Percentiles rank a stretch among this genome's conserved stretches.
phyloP scores from a whole-genome alignment of 2,888 invertebrate genomes.

The Osmoderma eremita region DNA sequence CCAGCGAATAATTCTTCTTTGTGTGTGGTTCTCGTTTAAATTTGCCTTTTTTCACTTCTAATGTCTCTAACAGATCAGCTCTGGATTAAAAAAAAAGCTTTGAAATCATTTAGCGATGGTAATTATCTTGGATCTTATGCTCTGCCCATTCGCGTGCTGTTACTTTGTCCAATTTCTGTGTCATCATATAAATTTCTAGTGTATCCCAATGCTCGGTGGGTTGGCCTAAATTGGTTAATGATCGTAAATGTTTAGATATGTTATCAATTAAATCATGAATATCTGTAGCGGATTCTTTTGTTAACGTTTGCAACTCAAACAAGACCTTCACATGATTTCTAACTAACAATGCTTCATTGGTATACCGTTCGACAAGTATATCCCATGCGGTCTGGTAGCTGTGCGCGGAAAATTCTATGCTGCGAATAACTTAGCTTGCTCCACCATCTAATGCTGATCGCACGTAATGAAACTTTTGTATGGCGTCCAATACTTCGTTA shows the following conservation, averaged over 20 bases:
- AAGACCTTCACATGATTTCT: too few relatives aligned
- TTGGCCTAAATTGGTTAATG: conserved; percentile 20
- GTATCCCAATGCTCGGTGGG: conserved; percentile 34
- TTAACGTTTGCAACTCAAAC: too few relatives aligned
- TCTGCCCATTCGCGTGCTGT: conserved; percentile 33
- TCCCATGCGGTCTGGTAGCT: too few relatives aligned
- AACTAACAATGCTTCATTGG: too few relatives aligned
- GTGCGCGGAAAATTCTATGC: too few relatives aligned
- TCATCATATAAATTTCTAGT: conserved; percentile 24
- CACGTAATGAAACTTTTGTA: too few relatives aligned
- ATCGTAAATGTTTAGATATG: conserved; percentile 32
- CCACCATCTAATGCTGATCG: too few relatives aligned
- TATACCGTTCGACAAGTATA: too few relatives aligned
- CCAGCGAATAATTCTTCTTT: too few relatives aligned
- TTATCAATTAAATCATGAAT: conserved; percentile 37
- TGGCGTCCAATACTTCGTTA: conserved; percentile 15
- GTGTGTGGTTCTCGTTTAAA: too few relatives aligned
- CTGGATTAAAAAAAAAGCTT: conserved; percentile 21
- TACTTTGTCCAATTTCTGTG: conserved; percentile 23
- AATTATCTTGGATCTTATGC: conserved; percentile 19
- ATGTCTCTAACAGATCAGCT: conserved; percentile 34
- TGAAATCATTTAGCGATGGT: conserved; percentile 15
- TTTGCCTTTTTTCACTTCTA: too few relatives aligned
- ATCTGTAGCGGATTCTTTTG: conserved; percentile 42
- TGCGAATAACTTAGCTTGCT: conserved; percentile 44